Conservation (phyloP, 2,797 vertebrate species). For the Yasuhikotakia modesta region DNA sequence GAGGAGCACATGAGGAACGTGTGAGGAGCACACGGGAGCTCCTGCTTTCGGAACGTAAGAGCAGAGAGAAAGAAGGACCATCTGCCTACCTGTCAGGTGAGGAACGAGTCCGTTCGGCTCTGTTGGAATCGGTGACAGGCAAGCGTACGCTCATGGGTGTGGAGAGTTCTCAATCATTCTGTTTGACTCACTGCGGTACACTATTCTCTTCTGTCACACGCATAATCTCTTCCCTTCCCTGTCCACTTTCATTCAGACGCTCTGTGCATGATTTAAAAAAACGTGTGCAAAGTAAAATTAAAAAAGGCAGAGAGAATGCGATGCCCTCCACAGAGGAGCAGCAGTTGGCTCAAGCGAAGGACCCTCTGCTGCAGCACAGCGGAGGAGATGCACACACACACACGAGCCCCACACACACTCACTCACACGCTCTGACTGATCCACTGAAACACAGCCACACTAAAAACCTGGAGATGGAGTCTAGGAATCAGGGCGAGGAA, state of each 20-base stretch:
- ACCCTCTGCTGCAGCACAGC: conserved; percentile 96
- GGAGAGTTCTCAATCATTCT: conserved; percentile 62
- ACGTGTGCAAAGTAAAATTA: conserved; percentile 51
- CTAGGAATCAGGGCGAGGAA: conserved; percentile 45
- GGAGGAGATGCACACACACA: conserved; percentile 62
- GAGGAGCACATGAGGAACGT: too few relatives aligned
- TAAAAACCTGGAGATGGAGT: conserved; percentile 90
- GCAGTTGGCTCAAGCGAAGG: conserved; percentile 85
- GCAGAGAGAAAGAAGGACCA: conserved; percentile 61
- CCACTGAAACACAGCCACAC: conserved; percentile 84
- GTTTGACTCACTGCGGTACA: conserved; percentile 57
- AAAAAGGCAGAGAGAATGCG: conserved; percentile 64
- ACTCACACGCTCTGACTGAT: conserved; percentile 70
- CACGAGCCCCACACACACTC: conserved; percentile 38
- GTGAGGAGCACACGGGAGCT: not conserved
- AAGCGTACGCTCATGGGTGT: conserved; percentile 71
- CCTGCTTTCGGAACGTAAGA: conserved; percentile 31
- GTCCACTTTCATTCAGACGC: conserved; percentile 67
- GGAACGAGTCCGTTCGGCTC: conserved; percentile 79
- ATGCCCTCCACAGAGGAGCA: conserved; percentile 77
- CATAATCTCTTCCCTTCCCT: conserved; percentile 35
- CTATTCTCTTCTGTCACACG: too few relatives aligned
- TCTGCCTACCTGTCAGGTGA: conserved; percentile 89
- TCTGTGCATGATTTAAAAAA: conserved; percentile 56
- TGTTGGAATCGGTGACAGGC: conserved; percentile 69